Evolutionary conservation across 64 coral and sea anemone species (phyloP).

Genomic region (Pocillopora verrucosa): DNA sequence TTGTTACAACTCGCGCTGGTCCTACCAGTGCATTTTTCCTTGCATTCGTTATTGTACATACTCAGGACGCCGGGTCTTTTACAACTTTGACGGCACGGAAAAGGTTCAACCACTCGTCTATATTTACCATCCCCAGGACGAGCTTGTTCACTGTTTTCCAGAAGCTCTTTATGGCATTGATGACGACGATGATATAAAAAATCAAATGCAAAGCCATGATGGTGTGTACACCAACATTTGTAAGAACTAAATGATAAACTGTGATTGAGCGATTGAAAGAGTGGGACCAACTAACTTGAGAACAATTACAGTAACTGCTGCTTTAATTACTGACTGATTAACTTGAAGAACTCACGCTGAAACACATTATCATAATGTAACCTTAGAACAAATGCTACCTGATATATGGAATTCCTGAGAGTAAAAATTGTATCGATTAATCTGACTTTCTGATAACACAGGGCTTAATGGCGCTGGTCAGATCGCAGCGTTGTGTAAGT

Average conservation of each 20-base stretch:
- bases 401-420: too few relatives aligned
- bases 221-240: slow-evolving; percentile 7
- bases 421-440: not conserved
- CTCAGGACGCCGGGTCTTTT: slow-evolving; percentile 43
- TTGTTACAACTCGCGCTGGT: slow-evolving; percentile 47
- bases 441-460: not conserved
- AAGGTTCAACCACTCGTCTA: slow-evolving; percentile 48
- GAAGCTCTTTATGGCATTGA: not conserved
- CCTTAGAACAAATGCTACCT: not conserved
- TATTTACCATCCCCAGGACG: slow-evolving; percentile 21
- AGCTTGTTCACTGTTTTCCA: slow-evolving; percentile 22
- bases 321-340: too few relatives aligned
- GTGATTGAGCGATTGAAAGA: too few relatives aligned
- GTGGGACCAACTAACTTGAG: too few relatives aligned
- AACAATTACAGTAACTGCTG: too few relatives aligned
- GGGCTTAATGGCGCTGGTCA: slow-evolving; percentile 43
- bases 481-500: slow-evolving; percentile 43
- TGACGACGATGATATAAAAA: slow-evolving; percentile 13
- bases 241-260: not conserved
- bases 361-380: too few relatives aligned
- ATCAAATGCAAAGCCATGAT: not conserved
- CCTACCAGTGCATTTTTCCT: slow-evolving; percentile 54
- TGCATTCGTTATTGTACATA: slow-evolving; percentile 70
- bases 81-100: slow-evolving; percentile 68
- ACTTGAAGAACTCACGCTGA: too few relatives aligned